Percentiles rank a stretch among this genome's conserved stretches.
These are phyloP conservation scores for Lasioglossum leucozonium DNA, from an alignment of 2,888 invertebrate species.

Conservation along the genomic window DNA sequence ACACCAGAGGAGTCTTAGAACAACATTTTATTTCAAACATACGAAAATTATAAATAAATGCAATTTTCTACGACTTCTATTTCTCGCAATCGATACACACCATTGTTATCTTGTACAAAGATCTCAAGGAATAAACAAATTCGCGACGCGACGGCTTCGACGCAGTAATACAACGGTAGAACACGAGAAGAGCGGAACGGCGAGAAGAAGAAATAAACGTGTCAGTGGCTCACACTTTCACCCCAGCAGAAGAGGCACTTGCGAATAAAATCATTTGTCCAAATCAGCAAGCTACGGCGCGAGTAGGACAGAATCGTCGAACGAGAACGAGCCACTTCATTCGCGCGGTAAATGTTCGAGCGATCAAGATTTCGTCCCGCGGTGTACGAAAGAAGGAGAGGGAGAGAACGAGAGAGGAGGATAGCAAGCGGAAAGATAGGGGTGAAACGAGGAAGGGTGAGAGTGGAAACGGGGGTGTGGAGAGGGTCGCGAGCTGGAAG, in stretches of 20 bases:
- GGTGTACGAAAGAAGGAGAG: neutral
- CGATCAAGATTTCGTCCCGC: constrained; percentile 35
- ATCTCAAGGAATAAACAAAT: neutral
- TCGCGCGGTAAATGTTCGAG: constrained; percentile 28
- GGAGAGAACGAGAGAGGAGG: neutral
- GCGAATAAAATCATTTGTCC: constrained; percentile 29
- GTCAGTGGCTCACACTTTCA: neutral
- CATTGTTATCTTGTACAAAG: neutral
- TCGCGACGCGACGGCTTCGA: neutral
- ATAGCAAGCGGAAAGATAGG: neutral
- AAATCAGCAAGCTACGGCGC: constrained; percentile 3
- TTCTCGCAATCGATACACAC: neutral
- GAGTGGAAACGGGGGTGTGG: neutral
- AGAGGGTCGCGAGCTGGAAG: constrained; percentile 49
- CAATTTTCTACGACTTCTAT: neutral
- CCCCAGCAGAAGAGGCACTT: neutral
- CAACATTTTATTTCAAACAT: too few relatives aligned
- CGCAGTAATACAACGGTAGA: neutral
- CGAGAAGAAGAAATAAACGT: neutral
- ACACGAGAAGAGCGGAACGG: neutral
- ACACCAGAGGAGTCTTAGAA: too few relatives aligned
- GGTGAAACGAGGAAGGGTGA: constrained; percentile 16
- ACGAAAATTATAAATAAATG: too few relatives aligned
- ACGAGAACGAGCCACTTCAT: constrained; percentile 29
- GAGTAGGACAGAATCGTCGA: constrained; percentile 15